Evolutionary conservation across 2,888 invertebrate species (phyloP).

Genomic region (Sabatieria punctata): DNA sequence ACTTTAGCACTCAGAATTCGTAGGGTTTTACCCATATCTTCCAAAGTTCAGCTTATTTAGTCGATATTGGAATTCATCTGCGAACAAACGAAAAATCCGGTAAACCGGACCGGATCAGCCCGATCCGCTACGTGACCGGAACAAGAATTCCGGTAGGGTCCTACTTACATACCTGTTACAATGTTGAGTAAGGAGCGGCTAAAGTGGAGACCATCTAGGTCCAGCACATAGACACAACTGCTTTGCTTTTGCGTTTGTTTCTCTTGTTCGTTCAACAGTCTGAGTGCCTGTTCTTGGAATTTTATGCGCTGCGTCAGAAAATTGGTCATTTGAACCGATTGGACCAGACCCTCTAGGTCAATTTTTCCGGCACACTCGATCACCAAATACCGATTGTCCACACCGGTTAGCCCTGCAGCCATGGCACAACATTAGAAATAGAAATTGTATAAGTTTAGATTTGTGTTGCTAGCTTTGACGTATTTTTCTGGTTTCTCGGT

Average conservation of each 20-base stretch:
- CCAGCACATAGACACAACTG: constrained; percentile 22
- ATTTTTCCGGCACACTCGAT: constrained; percentile 22
- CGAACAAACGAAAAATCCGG: too few relatives aligned
- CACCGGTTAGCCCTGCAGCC: background rate
- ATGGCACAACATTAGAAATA: too few relatives aligned
- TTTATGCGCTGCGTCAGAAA: constrained; percentile 25
- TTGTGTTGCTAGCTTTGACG: too few relatives aligned
- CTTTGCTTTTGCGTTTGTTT: constrained; percentile 14
- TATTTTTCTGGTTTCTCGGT: too few relatives aligned
- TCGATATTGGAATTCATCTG: too few relatives aligned
- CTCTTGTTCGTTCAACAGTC: constrained; percentile 15
- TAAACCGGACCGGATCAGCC: too few relatives aligned
- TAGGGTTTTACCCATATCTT: too few relatives aligned
- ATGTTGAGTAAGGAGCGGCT: constrained; percentile 20
- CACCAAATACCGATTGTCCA: constrained; percentile 16
- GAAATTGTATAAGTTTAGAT: too few relatives aligned
- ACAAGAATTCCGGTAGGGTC: too few relatives aligned
- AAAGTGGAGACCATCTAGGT: constrained; percentile 21
- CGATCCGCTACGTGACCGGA: too few relatives aligned
- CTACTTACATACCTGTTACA: constrained; percentile 16
- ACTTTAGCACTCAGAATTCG: too few relatives aligned
- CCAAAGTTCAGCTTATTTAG: too few relatives aligned
- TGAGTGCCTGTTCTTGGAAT: constrained; percentile 24
- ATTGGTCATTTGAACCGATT: constrained; percentile 16
- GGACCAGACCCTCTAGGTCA: constrained; percentile 20